Base-by-base conservation (phyloP, 2,797 vertebrate species). In the Cynodonichthys magdalenae region DNA sequence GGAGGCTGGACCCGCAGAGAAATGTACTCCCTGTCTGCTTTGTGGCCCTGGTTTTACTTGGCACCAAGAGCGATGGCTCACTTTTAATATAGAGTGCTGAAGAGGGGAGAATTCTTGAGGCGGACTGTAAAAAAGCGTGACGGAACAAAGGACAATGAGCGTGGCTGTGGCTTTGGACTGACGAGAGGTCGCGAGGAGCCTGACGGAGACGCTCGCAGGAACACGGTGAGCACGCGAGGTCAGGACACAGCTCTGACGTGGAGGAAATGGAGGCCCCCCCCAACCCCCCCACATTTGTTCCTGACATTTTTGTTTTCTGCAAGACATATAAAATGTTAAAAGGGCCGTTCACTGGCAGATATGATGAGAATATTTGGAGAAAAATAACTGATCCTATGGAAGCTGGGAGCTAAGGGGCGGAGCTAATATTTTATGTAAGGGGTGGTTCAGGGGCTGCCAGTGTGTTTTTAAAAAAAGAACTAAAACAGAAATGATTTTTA, bases 141-240 rank as follows among this genome's bases (percentile, higher is more conserved):
- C 69, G 85, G 85, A 83, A 93, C 91, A 93, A 92, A 89, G 86
- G 85, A 93, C 92, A 93, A 92, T 92, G 91, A 87, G 76, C 71
- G 29, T 55, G 80, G 79, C 84, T 92, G 90, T 89, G 87, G 89
- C 85, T 77, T 24, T 68, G 69, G 79, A 70, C 79, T 39, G 75
- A 15, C 74, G 74, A 74, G 72, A 76, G 80, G 61, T 75, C 54
- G 70, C 64, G 63, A 82, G 77, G 84, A 79, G 89, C 42, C 79
- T 56, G 76, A 78, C 75, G 78, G 69, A 84, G 85, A 83, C 80
- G 24, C 80, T 81, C 24, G 54, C 77, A 52, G 77, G 73, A 77
- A 84, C 66, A 62, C 71, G 63, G 65, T 63, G 83, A 87, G 85
- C 87, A 86, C 74, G 80, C 85, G 54, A 90, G 90, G 82, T 90